phyloP scores from a whole-genome alignment of 2,113 vertebrate genomes.

The Ptychochromis oligacanthus region DNA sequence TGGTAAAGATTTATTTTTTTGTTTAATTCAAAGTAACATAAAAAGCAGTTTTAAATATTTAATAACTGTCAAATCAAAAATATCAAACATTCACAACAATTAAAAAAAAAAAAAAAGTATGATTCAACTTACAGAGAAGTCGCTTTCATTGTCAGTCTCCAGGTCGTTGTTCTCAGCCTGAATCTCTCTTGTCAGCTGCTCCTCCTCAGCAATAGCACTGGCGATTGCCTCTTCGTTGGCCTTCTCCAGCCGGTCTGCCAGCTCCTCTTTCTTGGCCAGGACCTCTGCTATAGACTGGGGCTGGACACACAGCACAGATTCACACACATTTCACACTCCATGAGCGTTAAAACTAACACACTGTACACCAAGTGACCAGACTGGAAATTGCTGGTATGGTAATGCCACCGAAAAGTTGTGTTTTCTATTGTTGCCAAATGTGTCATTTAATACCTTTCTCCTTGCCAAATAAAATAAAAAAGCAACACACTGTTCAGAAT shows the following conservation, averaged over 20 bases:
- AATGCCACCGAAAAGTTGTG: not conserved
- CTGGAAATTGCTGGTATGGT: not conserved
- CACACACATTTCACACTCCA: conserved; percentile 30
- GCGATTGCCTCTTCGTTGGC: conserved; percentile 99
- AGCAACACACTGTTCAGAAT: not conserved
- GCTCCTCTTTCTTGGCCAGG: conserved; percentile 96
- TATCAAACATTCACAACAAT: not conserved
- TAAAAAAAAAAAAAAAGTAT: not conserved
- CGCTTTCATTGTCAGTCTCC: conserved; percentile 93
- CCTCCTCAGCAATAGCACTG: conserved; percentile 97
- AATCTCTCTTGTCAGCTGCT: conserved; percentile 95
- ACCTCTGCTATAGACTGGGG: conserved; percentile 97
- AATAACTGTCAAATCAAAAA: not conserved
- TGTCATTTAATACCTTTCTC: not conserved
- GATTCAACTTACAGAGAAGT: conserved; percentile 88
- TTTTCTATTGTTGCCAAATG: not conserved
- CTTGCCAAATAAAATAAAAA: too few species aligned
- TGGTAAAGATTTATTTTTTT: conserved; percentile 28
- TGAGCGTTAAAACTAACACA: conserved; percentile 7
- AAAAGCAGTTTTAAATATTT: not conserved
- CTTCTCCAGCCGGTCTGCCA: conserved; percentile 95
- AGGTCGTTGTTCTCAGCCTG: conserved; percentile 95
- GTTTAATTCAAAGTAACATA: not conserved
- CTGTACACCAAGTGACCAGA: not conserved
- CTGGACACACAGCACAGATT: conserved; percentile 67